Base-by-base conservation (phyloP, 2,797 vertebrate genomes). In the Poecilia velifera region DNA sequence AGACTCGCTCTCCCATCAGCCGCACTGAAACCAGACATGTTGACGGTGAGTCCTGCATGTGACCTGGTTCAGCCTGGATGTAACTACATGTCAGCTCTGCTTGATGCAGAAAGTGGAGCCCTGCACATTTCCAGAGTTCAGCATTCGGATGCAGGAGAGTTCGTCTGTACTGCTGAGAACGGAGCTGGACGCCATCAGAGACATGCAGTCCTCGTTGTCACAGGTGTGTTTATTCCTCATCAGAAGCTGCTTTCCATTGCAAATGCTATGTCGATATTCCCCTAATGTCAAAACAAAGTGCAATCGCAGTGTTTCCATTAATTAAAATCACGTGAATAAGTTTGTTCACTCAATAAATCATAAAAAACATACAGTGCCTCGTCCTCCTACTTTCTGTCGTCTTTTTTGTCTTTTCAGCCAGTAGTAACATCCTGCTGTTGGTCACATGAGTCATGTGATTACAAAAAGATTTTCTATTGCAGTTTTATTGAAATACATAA, bases 141-240 rank as follows among this genome's bases (percentile, higher is more conserved):
- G 62, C 31, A 31, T 77, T 89, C 90, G n/a, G 94, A 96, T 39
- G 84, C 87, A 51, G 96, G 95, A 34, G 91, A 94, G 22, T 96
- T 96, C 85, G 92, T 83, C 83, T 96, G 96, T 22, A 93, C 86
- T 2, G 96, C 94, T 55, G 90, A 94, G 86, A 96, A 96, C 84
- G 77, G 83, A 84, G 92, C 90, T 0, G 95, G 96, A 74, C 89
- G 85, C 22, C 93, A 95, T 7, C 91, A 92, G 86, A 94, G 86
- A 83, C 91, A 73, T 0, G 77, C 82, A 6, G 46, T 87, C 46
- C 89, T 96, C 59, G 86, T 28, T 12, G 82, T 96, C 59, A 88
- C 90, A 76, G 93, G 96, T 96, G 62, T 20, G 53, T 64, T 4
- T 0, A 68, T 20, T 28, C 1, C 22, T 53, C 8, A 4, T 43